Conservation (phyloP, 2,113 vertebrate genomes). For the Cochlearius cochlearius region DNA sequence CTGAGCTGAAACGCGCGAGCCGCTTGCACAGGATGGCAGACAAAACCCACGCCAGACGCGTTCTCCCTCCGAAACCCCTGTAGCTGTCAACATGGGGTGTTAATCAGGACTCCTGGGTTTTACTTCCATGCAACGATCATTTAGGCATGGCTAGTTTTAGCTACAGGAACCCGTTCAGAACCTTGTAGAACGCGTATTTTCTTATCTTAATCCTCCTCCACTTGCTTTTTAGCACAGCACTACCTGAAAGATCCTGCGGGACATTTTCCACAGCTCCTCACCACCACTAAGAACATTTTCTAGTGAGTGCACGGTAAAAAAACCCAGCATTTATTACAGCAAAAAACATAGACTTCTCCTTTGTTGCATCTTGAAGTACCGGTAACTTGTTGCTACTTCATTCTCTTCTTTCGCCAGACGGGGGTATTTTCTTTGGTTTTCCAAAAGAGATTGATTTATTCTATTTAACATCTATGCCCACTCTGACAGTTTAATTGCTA, state of each 20-base stretch:
- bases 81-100: neutral
- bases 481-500: neutral
- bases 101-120: neutral
- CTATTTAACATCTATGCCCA: neutral
- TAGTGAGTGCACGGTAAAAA: neutral
- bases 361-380: neutral
- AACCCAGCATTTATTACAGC: neutral
- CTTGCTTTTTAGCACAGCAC: neutral
- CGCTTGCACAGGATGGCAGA: neutral
- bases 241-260: neutral
- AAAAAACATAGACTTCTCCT: neutral
- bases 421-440: neutral
- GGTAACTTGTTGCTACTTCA: neutral
- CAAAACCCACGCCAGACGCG: neutral
- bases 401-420: neutral
- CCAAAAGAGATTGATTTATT: neutral
- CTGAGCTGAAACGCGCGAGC: neutral
- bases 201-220: neutral
- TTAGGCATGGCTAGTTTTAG: neutral
- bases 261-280: neutral
- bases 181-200: neutral
- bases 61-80: neutral
- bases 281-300: neutral
- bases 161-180: neutral
- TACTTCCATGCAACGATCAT: neutral